Percentiles rank a stretch among this genome's conserved stretches.
Conservation (phyloP, 2,113 vertebrate genomes). For the Piprites chloris region DNA sequence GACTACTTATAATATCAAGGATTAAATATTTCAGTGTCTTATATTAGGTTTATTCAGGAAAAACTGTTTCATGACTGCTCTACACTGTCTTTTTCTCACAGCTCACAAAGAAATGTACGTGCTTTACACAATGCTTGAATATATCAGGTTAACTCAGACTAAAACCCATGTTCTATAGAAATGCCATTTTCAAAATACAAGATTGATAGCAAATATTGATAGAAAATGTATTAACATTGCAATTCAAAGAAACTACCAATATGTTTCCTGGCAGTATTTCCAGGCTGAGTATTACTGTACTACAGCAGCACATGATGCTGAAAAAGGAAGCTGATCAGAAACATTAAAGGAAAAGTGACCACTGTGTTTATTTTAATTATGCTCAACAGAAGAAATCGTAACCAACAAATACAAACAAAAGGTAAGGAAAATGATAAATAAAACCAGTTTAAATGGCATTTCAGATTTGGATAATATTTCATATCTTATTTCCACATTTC, state of each 20-base stretch:
- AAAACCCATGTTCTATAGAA: background rate
- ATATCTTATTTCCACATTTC: background rate
- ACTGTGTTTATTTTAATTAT: background rate
- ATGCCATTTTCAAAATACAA: background rate
- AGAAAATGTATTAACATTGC: background rate
- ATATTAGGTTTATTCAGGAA: background rate
- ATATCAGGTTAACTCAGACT: background rate
- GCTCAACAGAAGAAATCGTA: background rate
- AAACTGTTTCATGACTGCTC: background rate
- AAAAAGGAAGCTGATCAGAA: background rate
- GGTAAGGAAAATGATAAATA: background rate
- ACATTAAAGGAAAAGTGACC: background rate
- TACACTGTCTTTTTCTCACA: background rate
- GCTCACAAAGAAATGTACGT: background rate
- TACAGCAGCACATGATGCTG: background rate
- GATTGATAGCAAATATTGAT: background rate
- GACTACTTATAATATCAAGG: background rate
- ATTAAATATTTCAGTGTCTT: background rate
- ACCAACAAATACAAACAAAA: background rate
- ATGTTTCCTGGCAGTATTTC: background rate
- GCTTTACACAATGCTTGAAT: background rate
- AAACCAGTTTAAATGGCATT: background rate
- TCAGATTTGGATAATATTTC: background rate
- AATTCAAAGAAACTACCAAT: background rate
- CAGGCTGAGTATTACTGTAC: background rate